phyloP scores from a whole-genome alignment of 64 coral and sea anemone species.

The Cladopsammia gracilis region DNA sequence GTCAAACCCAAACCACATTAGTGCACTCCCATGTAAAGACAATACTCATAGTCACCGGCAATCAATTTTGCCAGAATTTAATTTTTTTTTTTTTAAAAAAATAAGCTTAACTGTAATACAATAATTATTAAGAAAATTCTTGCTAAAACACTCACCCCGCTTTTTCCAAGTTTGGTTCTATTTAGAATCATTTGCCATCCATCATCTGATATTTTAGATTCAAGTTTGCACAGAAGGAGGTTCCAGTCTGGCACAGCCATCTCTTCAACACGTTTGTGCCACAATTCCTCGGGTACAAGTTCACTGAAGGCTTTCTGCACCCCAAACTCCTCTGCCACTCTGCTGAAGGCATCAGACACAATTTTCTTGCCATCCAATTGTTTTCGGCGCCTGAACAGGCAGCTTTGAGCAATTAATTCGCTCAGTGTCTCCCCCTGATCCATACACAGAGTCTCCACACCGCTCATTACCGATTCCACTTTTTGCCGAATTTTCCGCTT shows the following conservation, averaged over 20 bases:
- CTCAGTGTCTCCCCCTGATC: not conserved
- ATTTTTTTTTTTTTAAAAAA: too few relatives aligned
- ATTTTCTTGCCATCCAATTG: not conserved
- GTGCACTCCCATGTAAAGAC: too few relatives aligned
- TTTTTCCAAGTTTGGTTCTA: slow-evolving; percentile 10
- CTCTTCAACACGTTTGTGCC: not conserved
- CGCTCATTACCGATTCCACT: not conserved
- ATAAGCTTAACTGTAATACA: too few relatives aligned
- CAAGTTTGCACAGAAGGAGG: slow-evolving; percentile 14
- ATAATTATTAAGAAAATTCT: not conserved
- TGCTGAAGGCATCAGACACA: not conserved
- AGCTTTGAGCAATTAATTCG: not conserved
- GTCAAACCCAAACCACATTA: too few relatives aligned
- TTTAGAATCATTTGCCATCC: slow-evolving; percentile 20
- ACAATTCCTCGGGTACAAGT: not conserved
- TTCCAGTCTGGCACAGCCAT: slow-evolving; percentile 23
- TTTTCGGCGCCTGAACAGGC: not conserved
- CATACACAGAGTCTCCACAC: not conserved
- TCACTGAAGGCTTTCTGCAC: not conserved
- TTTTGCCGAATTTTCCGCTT: not conserved
- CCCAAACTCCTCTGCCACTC: not conserved
- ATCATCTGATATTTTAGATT: not conserved
- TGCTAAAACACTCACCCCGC: not conserved
- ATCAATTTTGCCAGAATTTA: too few relatives aligned
- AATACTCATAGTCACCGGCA: too few relatives aligned